These are phyloP conservation scores for Xanthia icteritia DNA, from an alignment of 2,888 invertebrate genomes.

Conservation along the genomic window DNA sequence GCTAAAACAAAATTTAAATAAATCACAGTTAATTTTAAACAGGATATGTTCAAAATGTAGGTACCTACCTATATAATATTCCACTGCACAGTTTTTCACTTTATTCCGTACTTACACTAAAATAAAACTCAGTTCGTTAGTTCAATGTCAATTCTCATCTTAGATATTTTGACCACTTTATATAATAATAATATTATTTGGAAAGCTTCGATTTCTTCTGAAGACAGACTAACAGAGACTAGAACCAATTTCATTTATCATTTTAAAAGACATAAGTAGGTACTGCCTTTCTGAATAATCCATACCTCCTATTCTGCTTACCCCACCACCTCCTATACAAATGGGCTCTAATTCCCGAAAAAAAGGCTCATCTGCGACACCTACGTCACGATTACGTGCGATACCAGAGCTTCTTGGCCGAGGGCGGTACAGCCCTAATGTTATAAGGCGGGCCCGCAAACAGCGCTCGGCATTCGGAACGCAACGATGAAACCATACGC, in stretches of 20 bases:
- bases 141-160: not conserved
- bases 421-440: conserved; percentile 77
- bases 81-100: not conserved
- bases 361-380: conserved; percentile 35
- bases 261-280: not conserved
- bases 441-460: conserved; percentile 79
- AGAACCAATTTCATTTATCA: not conserved
- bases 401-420: conserved; percentile 57
- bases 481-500: conserved; percentile 81
- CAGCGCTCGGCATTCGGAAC: conserved; percentile 78
- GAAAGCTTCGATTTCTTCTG: not conserved
- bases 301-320: conserved; percentile 6
- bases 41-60: not conserved
- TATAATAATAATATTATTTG: not conserved
- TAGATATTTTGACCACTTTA: not conserved
- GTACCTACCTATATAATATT: too few relatives aligned
- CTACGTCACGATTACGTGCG: conserved; percentile 50
- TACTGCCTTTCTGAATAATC: not conserved
- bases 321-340: conserved; percentile 20
- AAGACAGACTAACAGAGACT: not conserved
- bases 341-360: conserved; percentile 14
- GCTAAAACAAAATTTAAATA: not conserved
- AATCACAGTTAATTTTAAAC: not conserved
- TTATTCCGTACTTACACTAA: not conserved
- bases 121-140: not conserved